Conservation (phyloP, 2,888 invertebrate genomes). For the Anagyrus pseudococci region DNA sequence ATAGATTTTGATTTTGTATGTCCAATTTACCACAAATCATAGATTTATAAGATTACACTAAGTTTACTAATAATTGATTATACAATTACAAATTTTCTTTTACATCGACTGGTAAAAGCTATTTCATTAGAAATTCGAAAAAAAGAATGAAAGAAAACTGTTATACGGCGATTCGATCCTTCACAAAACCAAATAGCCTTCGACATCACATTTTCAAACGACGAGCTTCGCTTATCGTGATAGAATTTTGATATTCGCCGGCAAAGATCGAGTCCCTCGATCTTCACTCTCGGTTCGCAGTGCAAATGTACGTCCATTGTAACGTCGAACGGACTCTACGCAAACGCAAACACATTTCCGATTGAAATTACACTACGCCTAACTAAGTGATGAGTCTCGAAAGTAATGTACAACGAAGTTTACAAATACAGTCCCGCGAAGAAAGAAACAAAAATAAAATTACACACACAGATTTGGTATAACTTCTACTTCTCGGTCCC, state of each 20-base stretch:
- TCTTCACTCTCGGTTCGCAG: no score
- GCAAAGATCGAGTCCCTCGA: no score
- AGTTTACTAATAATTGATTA: background rate
- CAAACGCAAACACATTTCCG: background rate
- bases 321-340: background rate
- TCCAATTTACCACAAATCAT: background rate
- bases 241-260: no score
- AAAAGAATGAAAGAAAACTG: background rate
- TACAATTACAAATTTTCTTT: background rate
- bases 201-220: no score
- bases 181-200: no score
- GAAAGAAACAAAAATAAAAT: background rate
- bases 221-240: no score
- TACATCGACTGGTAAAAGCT: background rate
- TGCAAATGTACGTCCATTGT: no score
- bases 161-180: background rate
- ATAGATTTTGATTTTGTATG: background rate
- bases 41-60: background rate
- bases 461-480: background rate
- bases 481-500: background rate
- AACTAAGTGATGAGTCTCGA: background rate
- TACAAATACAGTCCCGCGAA: background rate
- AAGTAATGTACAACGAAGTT: background rate
- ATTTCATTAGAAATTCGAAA: background rate
- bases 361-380: background rate